Evolutionary conservation across 1,140 invertebrate genomes (phyloP).

Genomic region (Hypothenemus hampei): DNA sequence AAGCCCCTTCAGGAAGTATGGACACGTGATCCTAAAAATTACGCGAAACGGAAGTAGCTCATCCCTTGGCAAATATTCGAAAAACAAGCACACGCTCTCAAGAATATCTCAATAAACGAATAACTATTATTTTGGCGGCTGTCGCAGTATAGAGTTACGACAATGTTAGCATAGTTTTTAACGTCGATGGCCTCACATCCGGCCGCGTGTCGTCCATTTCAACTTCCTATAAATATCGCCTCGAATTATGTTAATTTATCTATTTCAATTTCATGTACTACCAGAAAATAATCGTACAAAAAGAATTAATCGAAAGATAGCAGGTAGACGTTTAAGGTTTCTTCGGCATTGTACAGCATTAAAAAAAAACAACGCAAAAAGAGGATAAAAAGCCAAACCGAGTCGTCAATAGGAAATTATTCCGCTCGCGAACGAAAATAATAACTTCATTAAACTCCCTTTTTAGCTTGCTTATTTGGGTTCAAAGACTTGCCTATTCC

Average conservation of each 20-base stretch:
- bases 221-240: too few species aligned
- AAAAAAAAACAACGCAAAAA: too few species aligned
- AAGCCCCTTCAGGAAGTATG: not conserved
- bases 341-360: too few species aligned
- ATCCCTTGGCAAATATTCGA: constrained; percentile 3
- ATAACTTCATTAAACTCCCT: constrained; percentile 24
- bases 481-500: too few species aligned
- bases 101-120: not conserved
- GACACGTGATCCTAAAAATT: constrained; percentile 1
- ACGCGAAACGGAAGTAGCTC: not conserved
- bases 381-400: constrained; percentile 19
- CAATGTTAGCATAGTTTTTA: too few species aligned
- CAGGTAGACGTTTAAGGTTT: not conserved
- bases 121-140: too few species aligned
- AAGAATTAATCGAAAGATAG: not conserved
- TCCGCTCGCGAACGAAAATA: constrained; percentile 21
- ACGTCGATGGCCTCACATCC: too few species aligned
- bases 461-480: constrained; percentile 17
- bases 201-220: too few species aligned
- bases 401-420: constrained; percentile 17
- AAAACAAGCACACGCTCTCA: not conserved
- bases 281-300: too few species aligned
- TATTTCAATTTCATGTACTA: too few species aligned
- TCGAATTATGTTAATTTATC: too few species aligned
- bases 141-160: too few species aligned